Base-by-base conservation (phyloP, 1,140 invertebrate genomes). In the Leguminivora glycinivorella region DNA sequence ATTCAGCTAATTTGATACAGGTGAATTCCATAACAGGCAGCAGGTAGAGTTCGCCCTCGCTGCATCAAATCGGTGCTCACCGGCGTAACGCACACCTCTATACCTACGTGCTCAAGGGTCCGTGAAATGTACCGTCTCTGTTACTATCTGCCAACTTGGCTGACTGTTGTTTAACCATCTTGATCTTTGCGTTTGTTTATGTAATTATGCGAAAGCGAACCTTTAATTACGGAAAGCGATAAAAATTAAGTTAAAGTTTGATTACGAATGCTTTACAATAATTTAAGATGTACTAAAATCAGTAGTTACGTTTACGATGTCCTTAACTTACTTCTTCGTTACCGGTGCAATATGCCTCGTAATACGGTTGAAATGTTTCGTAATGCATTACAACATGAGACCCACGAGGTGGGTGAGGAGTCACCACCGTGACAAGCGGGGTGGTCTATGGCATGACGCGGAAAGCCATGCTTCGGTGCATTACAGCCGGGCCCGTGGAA, bases 401-500 rank as follows among this genome's bases (percentile, higher is more conserved):
- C 77, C 83, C 80, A 80, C 40, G 58, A 63, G 74, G 63, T 70
- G 63, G 74, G 72, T 76, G 70, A 82, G 74, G 79, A 87, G 73
- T 69, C 87, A 88, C 73, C 78, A 89, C 82, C 87, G 87, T 87
- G 74, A 90, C 87, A 86, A 83, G 83, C 87, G 79, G 87, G 88
- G 88, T 89, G 85, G 84, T 87, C 83, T 85, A 88, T 86, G 85
- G 77, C 81, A 83, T 87, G 79, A 80, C 76, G 80, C 84, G 75
- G 80, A 81, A 79, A 82, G 83, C 76, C 72, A 90, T 86, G 87
- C 83, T 82, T 79, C 78, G 85, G 60, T 87, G 86, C 78, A 63
- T 56, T 77, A 52, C 63, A 75, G 58, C 66, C 72, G 67, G 76
- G 78, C 72, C 73, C 78, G 75, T 84, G 81, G 83, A 83, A 87